Percentiles rank a stretch among this genome's conserved stretches.
Evolutionary conservation across 1,140 invertebrate species (phyloP).

Genomic region (Chlorops oryzae): DNA sequence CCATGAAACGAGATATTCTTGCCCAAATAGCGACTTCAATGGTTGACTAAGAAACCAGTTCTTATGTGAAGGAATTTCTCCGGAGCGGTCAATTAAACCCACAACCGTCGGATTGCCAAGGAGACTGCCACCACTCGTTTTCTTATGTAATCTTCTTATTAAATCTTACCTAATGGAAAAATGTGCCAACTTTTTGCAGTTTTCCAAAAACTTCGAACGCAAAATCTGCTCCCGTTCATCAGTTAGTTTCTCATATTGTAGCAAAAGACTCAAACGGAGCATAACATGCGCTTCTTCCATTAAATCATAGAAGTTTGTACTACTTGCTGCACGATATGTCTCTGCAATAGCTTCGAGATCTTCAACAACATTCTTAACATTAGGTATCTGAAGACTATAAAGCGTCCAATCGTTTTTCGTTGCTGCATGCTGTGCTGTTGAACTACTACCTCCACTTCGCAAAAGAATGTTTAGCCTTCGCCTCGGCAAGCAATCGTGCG

Average conservation of each 20-base stretch:
- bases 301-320: constrained; percentile 44
- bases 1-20: too few species aligned
- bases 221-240: constrained; percentile 29
- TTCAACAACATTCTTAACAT: constrained; percentile 56
- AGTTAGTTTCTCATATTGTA: constrained; percentile 31
- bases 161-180: constrained; percentile 38
- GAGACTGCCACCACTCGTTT: too few species aligned
- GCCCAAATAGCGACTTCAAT: too few species aligned
- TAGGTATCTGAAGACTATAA: constrained; percentile 59
- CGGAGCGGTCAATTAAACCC: too few species aligned
- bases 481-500: constrained; percentile 34
- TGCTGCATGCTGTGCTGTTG: constrained; percentile 18
- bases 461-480: constrained; percentile 34
- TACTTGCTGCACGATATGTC: constrained; percentile 56
- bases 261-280: constrained; percentile 31
- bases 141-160: too few species aligned
- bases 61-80: too few species aligned
- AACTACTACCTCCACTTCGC: constrained; percentile 27
- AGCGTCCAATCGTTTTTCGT: constrained; percentile 58
- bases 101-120: too few species aligned
- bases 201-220: constrained; percentile 30
- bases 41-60: too few species aligned
- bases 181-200: constrained; percentile 40
- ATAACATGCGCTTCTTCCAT: constrained; percentile 46
- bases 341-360: constrained; percentile 63